These are phyloP conservation scores for Pantelozetes paolii DNA, from an alignment of 2,888 invertebrate genomes.

Conservation along the genomic window DNA sequence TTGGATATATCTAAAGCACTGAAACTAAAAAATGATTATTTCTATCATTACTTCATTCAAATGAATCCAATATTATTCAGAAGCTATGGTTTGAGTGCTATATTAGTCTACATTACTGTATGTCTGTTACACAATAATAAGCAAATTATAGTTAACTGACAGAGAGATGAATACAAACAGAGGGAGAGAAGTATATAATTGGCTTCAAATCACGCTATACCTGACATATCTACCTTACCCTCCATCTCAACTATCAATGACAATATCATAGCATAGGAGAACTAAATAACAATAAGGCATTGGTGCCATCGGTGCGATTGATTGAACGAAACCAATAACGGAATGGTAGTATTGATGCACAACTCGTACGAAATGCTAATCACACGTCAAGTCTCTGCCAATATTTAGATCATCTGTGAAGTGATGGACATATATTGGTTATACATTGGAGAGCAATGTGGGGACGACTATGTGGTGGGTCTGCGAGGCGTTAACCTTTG, in stretches of 20 bases:
- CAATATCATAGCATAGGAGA: neutral
- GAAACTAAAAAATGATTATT: neutral
- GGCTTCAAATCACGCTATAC: conserved; percentile 15
- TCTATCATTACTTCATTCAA: neutral
- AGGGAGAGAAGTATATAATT: neutral
- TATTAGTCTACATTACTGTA: conserved; percentile 4
- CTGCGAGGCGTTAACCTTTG: conserved; percentile 28
- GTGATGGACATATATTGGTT: conserved; percentile 24
- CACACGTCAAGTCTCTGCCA: neutral
- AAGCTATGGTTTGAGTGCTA: conserved; percentile 9
- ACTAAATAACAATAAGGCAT: neutral
- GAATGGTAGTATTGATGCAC: neutral
- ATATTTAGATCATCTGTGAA: conserved; percentile 11
- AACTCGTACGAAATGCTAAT: neutral
- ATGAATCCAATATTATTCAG: neutral
- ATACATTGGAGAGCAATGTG: neutral
- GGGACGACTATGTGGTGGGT: conserved; percentile 18
- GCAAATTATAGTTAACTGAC: conserved; percentile 28
- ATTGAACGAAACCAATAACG: neutral
- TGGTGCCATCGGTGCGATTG: neutral
- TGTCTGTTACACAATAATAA: neutral
- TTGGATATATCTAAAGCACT: neutral
- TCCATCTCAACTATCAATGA: neutral
- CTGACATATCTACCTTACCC: neutral
- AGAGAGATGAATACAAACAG: neutral